Conservation (phyloP, 2,113 vertebrate species). For the Tonatia bakeri region DNA sequence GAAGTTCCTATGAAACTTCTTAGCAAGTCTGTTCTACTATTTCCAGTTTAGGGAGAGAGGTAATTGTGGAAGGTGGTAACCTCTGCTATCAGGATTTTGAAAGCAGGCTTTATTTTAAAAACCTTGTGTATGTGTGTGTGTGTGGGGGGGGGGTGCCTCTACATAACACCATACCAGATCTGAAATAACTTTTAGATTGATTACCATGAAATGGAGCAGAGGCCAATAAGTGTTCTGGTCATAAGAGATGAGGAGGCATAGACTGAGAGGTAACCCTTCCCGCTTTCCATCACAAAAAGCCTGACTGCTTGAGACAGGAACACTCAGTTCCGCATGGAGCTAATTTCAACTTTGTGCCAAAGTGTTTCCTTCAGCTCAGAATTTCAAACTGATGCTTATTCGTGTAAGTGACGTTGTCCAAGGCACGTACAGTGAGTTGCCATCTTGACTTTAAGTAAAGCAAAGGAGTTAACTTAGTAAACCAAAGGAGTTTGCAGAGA, state of each 20-base stretch:
- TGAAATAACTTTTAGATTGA: background rate
- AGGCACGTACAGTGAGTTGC: background rate
- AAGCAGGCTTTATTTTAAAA: background rate
- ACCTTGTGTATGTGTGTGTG: too few species aligned
- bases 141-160: background rate
- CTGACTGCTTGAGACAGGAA: background rate
- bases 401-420: background rate
- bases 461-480: background rate
- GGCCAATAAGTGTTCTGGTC: background rate
- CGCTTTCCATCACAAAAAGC: background rate
- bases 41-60: background rate
- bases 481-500: background rate
- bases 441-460: background rate
- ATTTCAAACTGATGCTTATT: background rate
- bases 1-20: background rate
- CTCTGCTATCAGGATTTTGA: constrained; percentile 6
- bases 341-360: background rate
- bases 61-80: background rate
- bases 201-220: background rate
- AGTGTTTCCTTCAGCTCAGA: background rate
- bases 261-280: background rate
- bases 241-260: background rate
- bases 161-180: background rate
- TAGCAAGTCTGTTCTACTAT: background rate
- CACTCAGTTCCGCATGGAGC: background rate